These are phyloP conservation scores for Incurvaria masculella DNA, from an alignment of 2,888 invertebrate species.

Conservation along the genomic window DNA sequence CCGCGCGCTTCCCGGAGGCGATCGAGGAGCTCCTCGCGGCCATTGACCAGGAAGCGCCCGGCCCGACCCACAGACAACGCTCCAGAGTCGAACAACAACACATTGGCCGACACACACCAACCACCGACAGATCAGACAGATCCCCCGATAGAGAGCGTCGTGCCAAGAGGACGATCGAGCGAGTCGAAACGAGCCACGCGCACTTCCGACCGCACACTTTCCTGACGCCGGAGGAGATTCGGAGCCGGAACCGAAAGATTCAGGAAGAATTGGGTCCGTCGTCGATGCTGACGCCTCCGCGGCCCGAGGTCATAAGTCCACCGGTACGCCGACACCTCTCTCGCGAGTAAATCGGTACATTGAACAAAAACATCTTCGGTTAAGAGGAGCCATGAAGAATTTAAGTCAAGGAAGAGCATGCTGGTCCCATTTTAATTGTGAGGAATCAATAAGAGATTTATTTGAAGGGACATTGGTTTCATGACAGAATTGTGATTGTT, in stretches of 20 bases:
- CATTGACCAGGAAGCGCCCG: constrained; percentile 28
- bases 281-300: too few species aligned
- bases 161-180: constrained; percentile 12
- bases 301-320: constrained; percentile 12
- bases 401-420: constrained; percentile 1
- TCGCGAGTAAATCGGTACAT: constrained; percentile 6
- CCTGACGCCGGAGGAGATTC: too few species aligned
- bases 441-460: constrained; percentile 4
- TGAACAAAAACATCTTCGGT: too few species aligned
- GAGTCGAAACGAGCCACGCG: constrained; percentile 1
- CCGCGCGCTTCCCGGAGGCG: constrained; percentile 39
- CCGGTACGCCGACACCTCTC: constrained; percentile 27
- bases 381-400: background rate
- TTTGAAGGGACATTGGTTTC: too few species aligned
- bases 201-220: too few species aligned
- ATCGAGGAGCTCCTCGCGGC: constrained; percentile 37
- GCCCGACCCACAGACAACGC: too few species aligned
- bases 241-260: background rate
- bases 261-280: background rate
- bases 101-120: background rate
- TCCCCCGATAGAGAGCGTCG: constrained; percentile 22
- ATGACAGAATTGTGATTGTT: too few species aligned
- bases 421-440: background rate
- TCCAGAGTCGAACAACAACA: constrained; percentile 21
- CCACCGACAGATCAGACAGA: constrained; percentile 14